phyloP scores from a whole-genome alignment of 2,113 vertebrate genomes.

The Actinemys pallida region DNA sequence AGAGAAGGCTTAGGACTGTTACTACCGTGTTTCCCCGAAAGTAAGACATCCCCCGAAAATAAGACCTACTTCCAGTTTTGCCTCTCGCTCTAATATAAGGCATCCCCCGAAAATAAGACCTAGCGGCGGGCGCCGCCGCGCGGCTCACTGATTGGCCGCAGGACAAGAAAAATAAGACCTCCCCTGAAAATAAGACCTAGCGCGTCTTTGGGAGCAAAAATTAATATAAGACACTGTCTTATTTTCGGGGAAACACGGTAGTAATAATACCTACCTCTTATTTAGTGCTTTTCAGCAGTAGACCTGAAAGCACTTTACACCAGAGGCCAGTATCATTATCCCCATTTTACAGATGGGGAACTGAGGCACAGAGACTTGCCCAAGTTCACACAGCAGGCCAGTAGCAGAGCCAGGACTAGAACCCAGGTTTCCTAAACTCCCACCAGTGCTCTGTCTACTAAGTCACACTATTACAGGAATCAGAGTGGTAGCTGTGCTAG shows the following conservation, averaged over 20 bases:
- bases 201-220: no score
- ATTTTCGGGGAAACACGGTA: background rate
- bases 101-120: no score
- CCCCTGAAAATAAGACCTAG: no score
- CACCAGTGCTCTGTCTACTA: background rate
- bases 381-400: background rate
- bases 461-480: background rate
- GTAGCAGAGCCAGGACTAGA: background rate
- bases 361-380: background rate
- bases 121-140: no score
- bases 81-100: no score
- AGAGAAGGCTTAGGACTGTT: background rate
- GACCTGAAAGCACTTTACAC: background rate
- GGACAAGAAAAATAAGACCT: no score
- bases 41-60: no score
- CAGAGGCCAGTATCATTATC: background rate
- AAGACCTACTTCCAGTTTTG: no score
- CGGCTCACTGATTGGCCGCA: no score
- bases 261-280: background rate
- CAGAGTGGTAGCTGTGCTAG: no score
- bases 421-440: background rate
- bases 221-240: no score
- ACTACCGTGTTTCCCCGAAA: background rate
- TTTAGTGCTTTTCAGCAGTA: background rate
- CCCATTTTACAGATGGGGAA: background rate